Base-by-base conservation (phyloP, 2,797 vertebrate species). In the Naso thynnoides region DNA sequence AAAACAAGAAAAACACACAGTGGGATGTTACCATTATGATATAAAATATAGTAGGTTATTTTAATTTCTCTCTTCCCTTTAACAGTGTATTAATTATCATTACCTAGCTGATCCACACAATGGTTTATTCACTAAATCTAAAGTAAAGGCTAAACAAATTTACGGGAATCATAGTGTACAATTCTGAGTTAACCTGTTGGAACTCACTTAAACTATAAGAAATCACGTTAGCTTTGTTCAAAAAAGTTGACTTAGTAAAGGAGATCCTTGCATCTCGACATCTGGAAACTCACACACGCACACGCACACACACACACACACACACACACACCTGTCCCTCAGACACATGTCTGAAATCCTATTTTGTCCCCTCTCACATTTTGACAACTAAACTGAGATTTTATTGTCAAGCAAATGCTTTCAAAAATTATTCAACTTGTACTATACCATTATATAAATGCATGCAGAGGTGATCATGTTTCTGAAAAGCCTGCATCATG, bases 371-470 rank as follows among this genome's bases (percentile, higher is more conserved):
- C 7, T 48, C 29, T 50, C 52, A 53, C 18, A 52, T 5, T 31
- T 42, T 48, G 11, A 67, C 4, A 39, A 68, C 19, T 76, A 11
- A 33, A 10, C 8, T 33, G 33, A 10, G 33, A 10, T 33, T 33
- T 33, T 33, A 33, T 33, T 33, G 31, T 33, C 6, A 33, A 33
- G 7, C 5, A 55, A 69, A 41, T 10, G 36, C 13, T 53, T 24
- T 13, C 29, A 8, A 26, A 38, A 54, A 27, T 19, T 2, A 54
- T n/a, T n/a, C 1, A 52, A 36, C 16, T 29, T 50, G 8, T 19
- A 61, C 14, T 53, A 2, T 95, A 99, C 98, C 97, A 23, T 98
- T 98, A 90, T 96, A 97, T 67, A 98, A 72, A 6, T 96, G 92
- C 96, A 95, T 96, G 89, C 92, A 97, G n/a, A 98, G 94, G 71